Evolutionary conservation across 2,113 vertebrate species (phyloP).

Genomic region (Seriola aureovittata): DNA sequence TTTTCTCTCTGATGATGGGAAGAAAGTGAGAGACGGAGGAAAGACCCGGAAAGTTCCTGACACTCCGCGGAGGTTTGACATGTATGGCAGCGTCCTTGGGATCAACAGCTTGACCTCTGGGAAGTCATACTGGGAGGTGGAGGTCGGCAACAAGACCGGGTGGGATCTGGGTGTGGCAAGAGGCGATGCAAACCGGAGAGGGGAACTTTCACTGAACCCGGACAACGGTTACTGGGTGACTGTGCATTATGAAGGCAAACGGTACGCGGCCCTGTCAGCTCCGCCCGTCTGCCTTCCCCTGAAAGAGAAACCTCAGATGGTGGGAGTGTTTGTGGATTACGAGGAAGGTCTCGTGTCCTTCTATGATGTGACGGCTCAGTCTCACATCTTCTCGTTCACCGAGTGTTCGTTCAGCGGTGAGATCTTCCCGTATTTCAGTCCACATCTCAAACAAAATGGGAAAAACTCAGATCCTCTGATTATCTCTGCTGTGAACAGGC

Average conservation of each 20-base stretch:
- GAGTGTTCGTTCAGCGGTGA: constrained; percentile 80
- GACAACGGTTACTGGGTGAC: constrained; percentile 75
- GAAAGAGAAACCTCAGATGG: constrained; percentile 73
- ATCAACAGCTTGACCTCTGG: constrained; percentile 50
- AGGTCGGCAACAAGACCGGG: constrained; percentile 68
- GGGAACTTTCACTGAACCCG: constrained; percentile 63
- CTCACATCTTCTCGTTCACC: constrained; percentile 86
- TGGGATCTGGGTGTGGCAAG: constrained; percentile 80
- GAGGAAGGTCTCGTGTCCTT: constrained; percentile 87
- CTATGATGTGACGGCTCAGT: constrained; percentile 73
- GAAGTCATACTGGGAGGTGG: constrained; percentile 82
- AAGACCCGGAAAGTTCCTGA: background rate
- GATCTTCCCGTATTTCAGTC: constrained; percentile 86
- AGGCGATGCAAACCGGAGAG: constrained; percentile 63
- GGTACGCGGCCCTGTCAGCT: constrained; percentile 60
- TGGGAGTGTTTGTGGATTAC: constrained; percentile 88
- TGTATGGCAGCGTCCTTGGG: constrained; percentile 70
- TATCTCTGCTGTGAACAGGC: constrained; percentile 55
- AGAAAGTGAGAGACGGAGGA: constrained; percentile 58
- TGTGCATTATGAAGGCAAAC: constrained; percentile 56
- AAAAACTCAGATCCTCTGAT: constrained; percentile 63
- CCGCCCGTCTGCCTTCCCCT: constrained; percentile 58
- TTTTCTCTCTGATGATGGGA: constrained; percentile 63
- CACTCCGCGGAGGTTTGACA: constrained; percentile 66
- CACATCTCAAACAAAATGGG: constrained; percentile 47